Conservation (phyloP, 2,113 vertebrate species). For the Ranitomeya variabilis region DNA sequence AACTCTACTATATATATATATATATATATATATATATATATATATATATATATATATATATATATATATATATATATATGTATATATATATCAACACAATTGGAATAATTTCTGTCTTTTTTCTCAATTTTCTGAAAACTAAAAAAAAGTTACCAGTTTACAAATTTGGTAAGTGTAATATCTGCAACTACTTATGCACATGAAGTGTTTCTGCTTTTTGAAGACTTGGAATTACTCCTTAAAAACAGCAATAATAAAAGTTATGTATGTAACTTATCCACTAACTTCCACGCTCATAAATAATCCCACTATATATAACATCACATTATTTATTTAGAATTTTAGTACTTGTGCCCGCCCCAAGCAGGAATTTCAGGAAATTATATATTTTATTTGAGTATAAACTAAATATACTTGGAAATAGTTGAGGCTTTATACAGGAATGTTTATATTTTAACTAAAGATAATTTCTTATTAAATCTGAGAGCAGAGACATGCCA, state of each 20-base stretch:
- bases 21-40: too few relatives aligned
- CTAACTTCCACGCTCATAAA: conserved; percentile 13
- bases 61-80: too few relatives aligned
- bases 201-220: neutral
- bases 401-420: conserved; percentile 45
- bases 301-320: conserved; percentile 30
- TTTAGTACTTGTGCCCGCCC: conserved; percentile 11
- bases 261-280: conserved; percentile 31
- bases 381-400: conserved; percentile 44
- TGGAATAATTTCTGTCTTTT: neutral
- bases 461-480: conserved; percentile 27
- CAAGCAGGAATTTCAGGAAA: conserved; percentile 31
- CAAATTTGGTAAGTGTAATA: conserved; percentile 8
- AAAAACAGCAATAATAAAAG: conserved; percentile 19
- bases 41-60: too few relatives aligned
- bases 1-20: too few relatives aligned
- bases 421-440: conserved; percentile 21
- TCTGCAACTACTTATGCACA: conserved; percentile 29
- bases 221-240: conserved; percentile 4
- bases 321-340: conserved; percentile 40
- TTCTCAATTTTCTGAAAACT: neutral
- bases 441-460: conserved; percentile 38
- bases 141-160: neutral
- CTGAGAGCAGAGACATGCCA: conserved; percentile 13
- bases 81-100: neutral